Percentiles rank a stretch among this genome's conserved stretches.
These are phyloP conservation scores for Nysson spinosus DNA, from an alignment of 2,888 invertebrate genomes.

Conservation along the genomic window DNA sequence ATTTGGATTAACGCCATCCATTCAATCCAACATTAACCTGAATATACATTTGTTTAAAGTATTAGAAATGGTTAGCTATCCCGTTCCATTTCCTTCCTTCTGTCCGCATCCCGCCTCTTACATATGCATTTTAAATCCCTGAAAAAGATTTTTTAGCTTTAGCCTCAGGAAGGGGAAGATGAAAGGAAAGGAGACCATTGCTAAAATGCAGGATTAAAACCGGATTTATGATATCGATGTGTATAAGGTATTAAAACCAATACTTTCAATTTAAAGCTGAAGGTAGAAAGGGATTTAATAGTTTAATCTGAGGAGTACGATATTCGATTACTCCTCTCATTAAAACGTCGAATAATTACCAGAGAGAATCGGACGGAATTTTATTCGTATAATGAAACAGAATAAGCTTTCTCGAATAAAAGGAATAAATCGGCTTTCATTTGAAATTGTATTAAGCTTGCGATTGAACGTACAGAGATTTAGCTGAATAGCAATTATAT, in stretches of 20 bases:
- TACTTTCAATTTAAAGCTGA: not conserved
- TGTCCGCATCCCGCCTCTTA: conserved; percentile 7
- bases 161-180: not conserved
- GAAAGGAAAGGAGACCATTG: conserved; percentile 19
- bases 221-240: conserved; percentile 29
- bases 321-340: not conserved
- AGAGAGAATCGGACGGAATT: too few species aligned
- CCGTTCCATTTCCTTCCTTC: conserved; percentile 28
- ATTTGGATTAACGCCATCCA: too few species aligned
- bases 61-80: conserved; percentile 33
- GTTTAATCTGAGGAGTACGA: not conserved
- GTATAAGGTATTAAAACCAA: conserved; percentile 28
- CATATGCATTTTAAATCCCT: conserved; percentile 11
- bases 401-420: too few species aligned
- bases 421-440: too few species aligned
- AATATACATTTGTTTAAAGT: conserved; percentile 12
- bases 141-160: conserved; percentile 21
- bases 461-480: too few species aligned
- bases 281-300: not conserved
- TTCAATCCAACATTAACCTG: conserved; percentile 14
- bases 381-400: too few species aligned
- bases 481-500: too few species aligned
- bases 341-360: too few species aligned
- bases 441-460: too few species aligned
- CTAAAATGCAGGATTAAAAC: conserved; percentile 36